Evolutionary conservation across 2,888 invertebrate species (phyloP), one percentile per base, ranked within the genome.

Genomic region (Drosophila leonis): DNA sequence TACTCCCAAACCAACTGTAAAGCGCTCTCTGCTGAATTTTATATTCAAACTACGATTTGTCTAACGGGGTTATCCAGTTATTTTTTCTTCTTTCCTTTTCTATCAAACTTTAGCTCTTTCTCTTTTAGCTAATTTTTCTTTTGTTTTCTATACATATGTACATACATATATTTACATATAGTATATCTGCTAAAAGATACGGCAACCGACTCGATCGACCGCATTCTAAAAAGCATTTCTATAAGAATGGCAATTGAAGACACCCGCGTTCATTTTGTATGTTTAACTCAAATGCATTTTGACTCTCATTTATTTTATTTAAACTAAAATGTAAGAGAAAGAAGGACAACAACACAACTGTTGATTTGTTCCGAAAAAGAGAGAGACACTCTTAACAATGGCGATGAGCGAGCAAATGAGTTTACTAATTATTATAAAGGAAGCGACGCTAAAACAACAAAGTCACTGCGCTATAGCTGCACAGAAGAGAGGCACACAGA

Each of bases 381-480:
- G 49, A 15, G 31, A 18, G 31, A 7, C 4, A 8, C 49, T 31
- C 48, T 18, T 48, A 9, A 8, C 29, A 48, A 29, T 48, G 29
- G 2, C 12, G 27, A 7, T 18, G 31, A 12, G 29, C 12, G 31
- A 12, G 49, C 31, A 18, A 49, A 49, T 31, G 29, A 13, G 31
- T 33, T 49, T 33, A 33, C 31, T 33, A 33, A 33, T 33, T 27
- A 27, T 46, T 49, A 31, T 48, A 8, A 49, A 49, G 49, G 49
- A 49, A 49, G 20, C 13, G 49, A 33, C 18, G 49, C 29, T 10
- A n/a, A 18, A 31, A 12, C 12, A 49, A 18, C 46, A 31, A 18
- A 18, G 20, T 13, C 31, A 31, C 18, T 2, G 12, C 18, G 12
- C 6, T 46, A 48, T 29, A 48, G 48, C n/a, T 48, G 10, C 18